Conservation (phyloP, 2,888 invertebrate species). For the Scaptomyza parva region DNA sequence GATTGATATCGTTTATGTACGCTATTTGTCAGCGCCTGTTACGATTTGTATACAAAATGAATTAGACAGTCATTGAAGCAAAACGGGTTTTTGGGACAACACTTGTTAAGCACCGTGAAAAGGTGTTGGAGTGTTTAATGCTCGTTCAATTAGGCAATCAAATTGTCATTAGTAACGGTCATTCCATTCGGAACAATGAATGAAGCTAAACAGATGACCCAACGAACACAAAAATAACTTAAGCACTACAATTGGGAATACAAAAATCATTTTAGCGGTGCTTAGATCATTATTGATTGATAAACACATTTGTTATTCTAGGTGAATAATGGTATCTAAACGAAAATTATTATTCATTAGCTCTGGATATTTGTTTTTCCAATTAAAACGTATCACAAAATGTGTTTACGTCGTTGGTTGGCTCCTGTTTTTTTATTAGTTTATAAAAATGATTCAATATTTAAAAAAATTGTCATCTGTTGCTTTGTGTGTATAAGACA, state of each 20-base stretch:
- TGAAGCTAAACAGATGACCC: slow-evolving; percentile 16
- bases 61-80: slow-evolving; percentile 41
- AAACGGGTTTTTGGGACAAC: slow-evolving; percentile 45
- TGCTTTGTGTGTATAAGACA: slow-evolving; percentile 9
- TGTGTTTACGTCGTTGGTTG: background rate
- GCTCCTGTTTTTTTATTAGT: slow-evolving; percentile 10
- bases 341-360: background rate
- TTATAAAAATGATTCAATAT: slow-evolving; percentile 12
- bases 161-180: slow-evolving; percentile 60
- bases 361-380: background rate
- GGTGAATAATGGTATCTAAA: background rate
- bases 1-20: background rate
- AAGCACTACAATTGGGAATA: background rate
- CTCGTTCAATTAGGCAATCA: slow-evolving; percentile 62
- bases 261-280: background rate
- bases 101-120: slow-evolving; percentile 19
- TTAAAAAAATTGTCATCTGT: slow-evolving; percentile 35
- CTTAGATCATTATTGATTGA: background rate
- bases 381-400: background rate
- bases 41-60: slow-evolving; percentile 19
- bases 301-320: background rate
- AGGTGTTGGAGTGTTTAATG: slow-evolving; percentile 42
- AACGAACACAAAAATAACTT: slow-evolving; percentile 5
- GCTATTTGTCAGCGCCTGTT: slow-evolving; percentile 39
- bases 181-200: slow-evolving; percentile 21